Evolutionary conservation across 2,113 vertebrate genomes (phyloP).

Genomic region (Rhizomys pruinosus): DNA sequence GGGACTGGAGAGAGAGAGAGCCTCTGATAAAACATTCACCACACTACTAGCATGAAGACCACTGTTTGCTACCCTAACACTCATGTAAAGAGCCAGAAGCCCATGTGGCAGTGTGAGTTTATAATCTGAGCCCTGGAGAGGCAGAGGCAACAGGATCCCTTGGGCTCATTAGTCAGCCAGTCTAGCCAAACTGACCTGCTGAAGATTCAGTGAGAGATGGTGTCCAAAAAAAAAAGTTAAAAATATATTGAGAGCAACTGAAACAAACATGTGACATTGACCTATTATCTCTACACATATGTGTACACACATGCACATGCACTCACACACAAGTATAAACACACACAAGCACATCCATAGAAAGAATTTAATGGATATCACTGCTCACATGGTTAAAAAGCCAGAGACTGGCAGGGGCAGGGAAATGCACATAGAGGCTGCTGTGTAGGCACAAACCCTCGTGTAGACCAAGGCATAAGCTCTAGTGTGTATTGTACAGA

Average conservation of each 20-base stretch:
- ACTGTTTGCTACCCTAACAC: background rate
- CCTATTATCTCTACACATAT: too few relatives aligned
- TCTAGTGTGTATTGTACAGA: background rate
- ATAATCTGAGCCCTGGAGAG: background rate
- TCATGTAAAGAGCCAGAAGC: background rate
- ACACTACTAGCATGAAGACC: background rate
- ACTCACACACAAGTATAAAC: background rate
- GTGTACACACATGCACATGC: background rate
- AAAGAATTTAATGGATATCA: background rate
- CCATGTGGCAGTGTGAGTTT: background rate
- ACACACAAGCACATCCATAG: background rate
- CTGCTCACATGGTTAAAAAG: background rate
- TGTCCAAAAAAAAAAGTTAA: background rate
- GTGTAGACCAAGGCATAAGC: background rate
- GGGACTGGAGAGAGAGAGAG: background rate
- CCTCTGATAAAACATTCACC: too few relatives aligned
- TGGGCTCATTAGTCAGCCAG: background rate
- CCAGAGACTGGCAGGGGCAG: background rate
- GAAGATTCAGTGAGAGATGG: background rate
- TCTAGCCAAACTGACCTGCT: background rate
- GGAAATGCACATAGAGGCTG: too few relatives aligned
- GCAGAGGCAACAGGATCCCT: background rate
- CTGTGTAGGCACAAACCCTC: background rate
- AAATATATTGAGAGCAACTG: background rate
- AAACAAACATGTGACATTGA: background rate